phyloP scores from a whole-genome alignment of 2,888 invertebrate species.

The Leptothorax acervorum region DNA sequence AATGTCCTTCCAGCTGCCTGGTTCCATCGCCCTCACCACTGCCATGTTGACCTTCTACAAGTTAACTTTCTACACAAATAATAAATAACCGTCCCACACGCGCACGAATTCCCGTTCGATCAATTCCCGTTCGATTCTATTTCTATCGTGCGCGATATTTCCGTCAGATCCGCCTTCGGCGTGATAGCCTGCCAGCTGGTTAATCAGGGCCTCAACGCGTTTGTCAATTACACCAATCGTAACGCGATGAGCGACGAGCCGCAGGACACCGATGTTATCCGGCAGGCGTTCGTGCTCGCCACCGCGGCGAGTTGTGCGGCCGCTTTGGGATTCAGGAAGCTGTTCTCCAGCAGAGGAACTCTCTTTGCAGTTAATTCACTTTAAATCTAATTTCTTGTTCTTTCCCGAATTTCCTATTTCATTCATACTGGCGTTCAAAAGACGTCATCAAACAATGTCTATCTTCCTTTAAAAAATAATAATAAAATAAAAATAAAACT shows the following conservation, averaged over 20 bases:
- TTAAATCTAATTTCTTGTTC: not conserved
- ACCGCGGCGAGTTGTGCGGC: conserved; percentile 66
- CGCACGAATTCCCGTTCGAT: not conserved
- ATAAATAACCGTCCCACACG: not conserved
- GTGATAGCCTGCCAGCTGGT: conserved; percentile 66
- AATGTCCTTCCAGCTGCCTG: conserved; percentile 73
- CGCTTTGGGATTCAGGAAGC: conserved; percentile 62
- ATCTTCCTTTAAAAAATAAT: not conserved
- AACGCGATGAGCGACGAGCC: conserved; percentile 58
- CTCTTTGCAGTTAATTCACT: conserved; percentile 60
- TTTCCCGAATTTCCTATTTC: not conserved
- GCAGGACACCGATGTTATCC: conserved; percentile 36
- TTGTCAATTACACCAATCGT: conserved; percentile 73
- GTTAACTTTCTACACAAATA: conserved; percentile 56
- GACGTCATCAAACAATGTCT: not conserved
- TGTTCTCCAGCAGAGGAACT: conserved; percentile 62
- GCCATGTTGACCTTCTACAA: conserved; percentile 74
- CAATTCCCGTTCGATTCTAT: not conserved
- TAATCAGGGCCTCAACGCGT: conserved; percentile 71
- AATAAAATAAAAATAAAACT: not conserved
- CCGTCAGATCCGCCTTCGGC: conserved; percentile 43
- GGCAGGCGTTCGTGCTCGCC: conserved; percentile 68
- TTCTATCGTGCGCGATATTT: not conserved
- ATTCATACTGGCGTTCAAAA: not conserved
- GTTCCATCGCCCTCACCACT: conserved; percentile 63